phyloP scores from a whole-genome alignment of 2,888 invertebrate species.

The Pristionchus japonicus region DNA sequence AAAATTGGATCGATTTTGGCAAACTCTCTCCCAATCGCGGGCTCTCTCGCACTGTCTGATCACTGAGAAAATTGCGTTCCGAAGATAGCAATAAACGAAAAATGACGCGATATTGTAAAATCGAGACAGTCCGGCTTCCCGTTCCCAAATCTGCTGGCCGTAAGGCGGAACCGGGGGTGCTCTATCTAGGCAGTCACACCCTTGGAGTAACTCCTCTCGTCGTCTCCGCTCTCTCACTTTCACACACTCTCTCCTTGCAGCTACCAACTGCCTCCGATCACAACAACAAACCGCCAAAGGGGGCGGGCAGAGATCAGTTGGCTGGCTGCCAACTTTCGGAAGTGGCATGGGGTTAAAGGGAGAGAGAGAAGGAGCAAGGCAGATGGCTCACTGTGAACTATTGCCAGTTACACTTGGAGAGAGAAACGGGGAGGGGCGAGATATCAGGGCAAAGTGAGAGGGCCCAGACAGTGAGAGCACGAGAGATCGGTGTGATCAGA shows the following conservation, averaged over 20 bases:
- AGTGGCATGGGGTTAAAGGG: slow-evolving; percentile 5
- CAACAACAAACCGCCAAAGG: background rate
- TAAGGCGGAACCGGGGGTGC: background rate
- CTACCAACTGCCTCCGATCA: background rate
- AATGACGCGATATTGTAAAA: background rate
- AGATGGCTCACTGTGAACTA: slow-evolving; percentile 38
- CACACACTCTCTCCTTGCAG: background rate
- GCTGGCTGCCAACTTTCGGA: background rate
- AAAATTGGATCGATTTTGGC: background rate
- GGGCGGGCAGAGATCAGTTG: background rate
- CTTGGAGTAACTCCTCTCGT: background rate
- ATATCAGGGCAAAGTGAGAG: background rate
- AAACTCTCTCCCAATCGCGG: no score
- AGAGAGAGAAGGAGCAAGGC: background rate
- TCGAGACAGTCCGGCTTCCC: background rate
- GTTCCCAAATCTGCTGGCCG: background rate
- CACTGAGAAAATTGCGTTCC: no score
- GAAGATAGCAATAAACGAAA: no score
- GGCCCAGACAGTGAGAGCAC: background rate
- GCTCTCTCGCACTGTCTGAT: no score
- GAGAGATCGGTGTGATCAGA: slow-evolving; percentile 1
- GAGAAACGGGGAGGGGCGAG: background rate
- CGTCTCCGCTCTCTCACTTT: background rate
- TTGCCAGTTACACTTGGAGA: slow-evolving; percentile 36
- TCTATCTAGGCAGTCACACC: background rate